These are phyloP conservation scores for Peromyscus leucopus DNA, from an alignment of 2,113 vertebrate genomes.

Conservation along the genomic window DNA sequence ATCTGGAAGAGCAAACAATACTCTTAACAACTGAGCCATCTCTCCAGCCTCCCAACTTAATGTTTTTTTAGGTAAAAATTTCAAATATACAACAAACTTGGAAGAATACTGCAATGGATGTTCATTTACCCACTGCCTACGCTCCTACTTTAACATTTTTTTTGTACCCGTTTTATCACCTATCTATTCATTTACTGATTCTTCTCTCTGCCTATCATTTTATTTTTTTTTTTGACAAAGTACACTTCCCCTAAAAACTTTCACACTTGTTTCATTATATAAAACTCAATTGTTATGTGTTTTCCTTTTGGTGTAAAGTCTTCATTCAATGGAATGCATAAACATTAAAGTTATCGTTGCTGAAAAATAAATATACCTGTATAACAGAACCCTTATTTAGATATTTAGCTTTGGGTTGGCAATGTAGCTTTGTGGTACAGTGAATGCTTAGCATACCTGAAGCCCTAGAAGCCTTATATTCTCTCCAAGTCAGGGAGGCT, in stretches of 20 bases:
- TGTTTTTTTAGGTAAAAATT: background rate
- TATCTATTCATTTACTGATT: background rate
- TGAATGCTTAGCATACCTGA: background rate
- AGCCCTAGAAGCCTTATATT: background rate
- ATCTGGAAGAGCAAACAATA: background rate
- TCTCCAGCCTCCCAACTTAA: background rate
- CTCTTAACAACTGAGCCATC: background rate
- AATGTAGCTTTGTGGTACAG: background rate
- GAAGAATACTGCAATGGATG: constrained; percentile 9
- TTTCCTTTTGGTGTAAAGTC: constrained; percentile 36
- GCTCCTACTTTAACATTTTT: constrained; percentile 2
- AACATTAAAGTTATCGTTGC: constrained; percentile 26
- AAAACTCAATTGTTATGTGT: background rate
- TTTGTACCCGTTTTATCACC: background rate
- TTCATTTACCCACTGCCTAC: background rate
- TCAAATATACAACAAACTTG: background rate
- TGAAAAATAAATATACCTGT: constrained; percentile 7
- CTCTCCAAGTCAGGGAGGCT: background rate
- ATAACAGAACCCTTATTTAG: background rate
- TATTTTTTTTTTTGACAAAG: constrained; percentile 33
- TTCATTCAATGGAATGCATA: constrained; percentile 1
- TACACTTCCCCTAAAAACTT: constrained; percentile 3
- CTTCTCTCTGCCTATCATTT: background rate
- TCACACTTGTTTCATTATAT: constrained; percentile 21
- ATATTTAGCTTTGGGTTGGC: background rate